Evolutionary conservation across 2,888 invertebrate genomes (phyloP).

Genomic region (Aleiodes leptofemur): DNA sequence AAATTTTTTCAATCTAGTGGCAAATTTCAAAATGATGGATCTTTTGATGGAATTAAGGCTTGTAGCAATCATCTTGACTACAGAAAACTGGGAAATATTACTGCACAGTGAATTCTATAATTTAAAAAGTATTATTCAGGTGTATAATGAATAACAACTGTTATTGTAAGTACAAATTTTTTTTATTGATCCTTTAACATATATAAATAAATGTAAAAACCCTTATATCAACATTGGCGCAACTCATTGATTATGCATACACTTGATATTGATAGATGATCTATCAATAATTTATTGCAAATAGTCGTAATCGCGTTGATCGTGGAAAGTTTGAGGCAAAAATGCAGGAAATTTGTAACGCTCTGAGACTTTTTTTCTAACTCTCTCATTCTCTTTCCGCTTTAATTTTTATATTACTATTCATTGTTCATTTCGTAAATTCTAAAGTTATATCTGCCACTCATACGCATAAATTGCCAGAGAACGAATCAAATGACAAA

Average conservation of each 20-base stretch:
- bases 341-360: constrained; percentile 37
- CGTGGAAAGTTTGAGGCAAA: constrained; percentile 25
- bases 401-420: constrained; percentile 16
- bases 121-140: too few relatives aligned
- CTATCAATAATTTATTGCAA: constrained; percentile 27
- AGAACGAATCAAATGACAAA: not conserved
- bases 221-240: constrained; percentile 54
- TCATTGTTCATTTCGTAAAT: not conserved
- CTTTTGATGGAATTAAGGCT: too few relatives aligned
- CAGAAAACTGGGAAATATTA: too few relatives aligned
- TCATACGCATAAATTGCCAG: too few relatives aligned
- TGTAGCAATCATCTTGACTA: too few relatives aligned
- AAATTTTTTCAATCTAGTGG: too few relatives aligned
- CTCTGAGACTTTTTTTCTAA: constrained; percentile 24
- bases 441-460: too few relatives aligned
- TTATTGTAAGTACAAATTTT: constrained; percentile 57
- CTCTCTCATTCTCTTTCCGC: not conserved
- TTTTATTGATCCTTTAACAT: constrained; percentile 55
- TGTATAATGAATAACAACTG: too few relatives aligned
- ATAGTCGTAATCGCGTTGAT: constrained; percentile 21
- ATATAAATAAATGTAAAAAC: constrained; percentile 56
- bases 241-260: constrained; percentile 43
- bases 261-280: constrained; percentile 24
- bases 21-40: too few relatives aligned
- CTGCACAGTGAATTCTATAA: too few relatives aligned